Evolutionary conservation across 2,797 vertebrate species (phyloP).

Genomic region (Myotis pilosus): DNA sequence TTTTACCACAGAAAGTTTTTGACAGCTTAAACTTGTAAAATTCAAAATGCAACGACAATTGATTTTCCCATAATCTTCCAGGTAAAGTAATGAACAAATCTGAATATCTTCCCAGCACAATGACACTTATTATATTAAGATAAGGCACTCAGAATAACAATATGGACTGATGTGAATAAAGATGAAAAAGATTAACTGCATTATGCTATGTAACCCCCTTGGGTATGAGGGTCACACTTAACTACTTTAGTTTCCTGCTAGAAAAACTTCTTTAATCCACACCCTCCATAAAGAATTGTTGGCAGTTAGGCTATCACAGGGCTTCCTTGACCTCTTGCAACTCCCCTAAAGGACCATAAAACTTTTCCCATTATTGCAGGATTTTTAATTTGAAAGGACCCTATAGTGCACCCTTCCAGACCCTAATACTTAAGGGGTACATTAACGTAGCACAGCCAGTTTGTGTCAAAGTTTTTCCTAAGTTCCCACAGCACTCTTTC

Average conservation of each 20-base stretch:
- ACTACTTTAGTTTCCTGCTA: neutral
- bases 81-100: neutral
- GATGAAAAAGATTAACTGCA: neutral
- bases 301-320: neutral
- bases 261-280: neutral
- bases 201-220: neutral
- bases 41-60: constrained; percentile 27
- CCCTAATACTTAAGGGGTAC: neutral
- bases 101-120: neutral
- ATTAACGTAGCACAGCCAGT: neutral
- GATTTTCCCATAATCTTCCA: neutral
- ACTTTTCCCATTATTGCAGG: neutral
- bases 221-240: neutral
- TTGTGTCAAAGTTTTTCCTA: neutral
- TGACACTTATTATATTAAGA: neutral
- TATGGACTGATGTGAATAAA: neutral
- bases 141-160: neutral
- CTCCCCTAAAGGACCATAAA: neutral
- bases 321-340: neutral
- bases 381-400: neutral
- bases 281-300: neutral
- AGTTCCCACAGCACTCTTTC: neutral
- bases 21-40: neutral
- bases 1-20: neutral
- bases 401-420: neutral